Conservation (phyloP, 1,140 invertebrate species). For the Pachyrhynchus sulphureomaculatus region DNA sequence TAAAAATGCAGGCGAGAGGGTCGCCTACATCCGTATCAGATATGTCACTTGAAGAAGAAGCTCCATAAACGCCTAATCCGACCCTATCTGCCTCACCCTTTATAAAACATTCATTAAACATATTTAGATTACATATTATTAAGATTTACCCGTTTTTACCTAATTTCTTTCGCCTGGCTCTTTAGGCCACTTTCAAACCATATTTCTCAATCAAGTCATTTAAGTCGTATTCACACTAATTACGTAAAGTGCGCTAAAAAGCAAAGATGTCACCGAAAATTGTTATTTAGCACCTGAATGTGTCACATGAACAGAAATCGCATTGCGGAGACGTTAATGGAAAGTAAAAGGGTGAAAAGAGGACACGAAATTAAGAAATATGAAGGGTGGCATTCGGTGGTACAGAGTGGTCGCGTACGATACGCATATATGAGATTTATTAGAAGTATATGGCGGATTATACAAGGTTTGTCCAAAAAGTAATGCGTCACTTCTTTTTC, state of each 20-base stretch:
- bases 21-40: no score
- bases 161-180: conserved; percentile 18
- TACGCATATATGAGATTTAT: conserved; percentile 8
- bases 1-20: no score
- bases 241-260: conserved; percentile 30
- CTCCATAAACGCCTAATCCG: no score
- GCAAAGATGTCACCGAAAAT: conserved; percentile 28
- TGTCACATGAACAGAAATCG: conserved; percentile 30
- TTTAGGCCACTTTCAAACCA: conserved; percentile 1
- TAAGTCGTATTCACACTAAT: conserved; percentile 29
- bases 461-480: no score
- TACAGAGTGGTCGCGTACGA: conserved; percentile 10
- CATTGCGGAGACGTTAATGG: conserved; percentile 28
- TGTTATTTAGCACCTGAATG: conserved; percentile 30
- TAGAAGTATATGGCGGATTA: no score
- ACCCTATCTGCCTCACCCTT: no score
- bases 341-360: conserved; percentile 23
- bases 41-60: no score
- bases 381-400: no score
- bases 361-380: conserved; percentile 25
- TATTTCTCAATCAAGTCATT: conserved; percentile 28
- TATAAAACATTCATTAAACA: not conserved
- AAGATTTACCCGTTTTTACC: conserved; percentile 9
- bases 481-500: no score
- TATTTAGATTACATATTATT: not conserved